phyloP scores from a whole-genome alignment of 2,113 vertebrate species.

The Carettochelys insculpta region DNA sequence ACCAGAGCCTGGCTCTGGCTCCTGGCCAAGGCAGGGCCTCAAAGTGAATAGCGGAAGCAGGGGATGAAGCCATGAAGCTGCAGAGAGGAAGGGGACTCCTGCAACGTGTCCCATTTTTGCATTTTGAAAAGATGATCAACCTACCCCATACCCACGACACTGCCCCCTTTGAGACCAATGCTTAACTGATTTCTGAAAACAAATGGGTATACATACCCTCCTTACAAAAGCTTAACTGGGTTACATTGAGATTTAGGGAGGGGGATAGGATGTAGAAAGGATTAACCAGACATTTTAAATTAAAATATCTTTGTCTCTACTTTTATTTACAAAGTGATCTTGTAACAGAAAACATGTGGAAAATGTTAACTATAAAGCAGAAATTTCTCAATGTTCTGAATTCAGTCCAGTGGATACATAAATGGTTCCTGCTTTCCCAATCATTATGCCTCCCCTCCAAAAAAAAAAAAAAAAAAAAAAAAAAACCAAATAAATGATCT shows the following conservation, averaged over 20 bases:
- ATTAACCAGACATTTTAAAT: constrained; percentile 42
- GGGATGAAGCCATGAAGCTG: no score
- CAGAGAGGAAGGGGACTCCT: no score
- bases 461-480: constrained; percentile 25
- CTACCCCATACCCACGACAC: no score
- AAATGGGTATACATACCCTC: neutral
- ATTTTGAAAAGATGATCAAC: no score
- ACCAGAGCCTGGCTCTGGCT: no score
- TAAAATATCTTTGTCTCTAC: constrained; percentile 52
- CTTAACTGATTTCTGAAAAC: neutral
- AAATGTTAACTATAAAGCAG: constrained; percentile 53
- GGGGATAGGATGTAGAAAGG: neutral
- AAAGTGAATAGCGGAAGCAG: no score
- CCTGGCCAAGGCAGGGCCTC: no score
- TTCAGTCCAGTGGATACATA: neutral
- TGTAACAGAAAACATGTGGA: constrained; percentile 59
- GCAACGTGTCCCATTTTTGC: no score
- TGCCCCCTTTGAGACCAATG: neutral
- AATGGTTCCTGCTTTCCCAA: neutral
- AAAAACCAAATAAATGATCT: neutral
- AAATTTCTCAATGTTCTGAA: constrained; percentile 11
- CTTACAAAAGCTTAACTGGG: constrained; percentile 41
- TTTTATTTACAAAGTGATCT: constrained; percentile 53
- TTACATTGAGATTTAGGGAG: neutral
- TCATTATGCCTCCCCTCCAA: neutral